Conservation (phyloP, 35 echinoderm and acorn worm genomes). For the Heliocidaris erythrogramma region DNA sequence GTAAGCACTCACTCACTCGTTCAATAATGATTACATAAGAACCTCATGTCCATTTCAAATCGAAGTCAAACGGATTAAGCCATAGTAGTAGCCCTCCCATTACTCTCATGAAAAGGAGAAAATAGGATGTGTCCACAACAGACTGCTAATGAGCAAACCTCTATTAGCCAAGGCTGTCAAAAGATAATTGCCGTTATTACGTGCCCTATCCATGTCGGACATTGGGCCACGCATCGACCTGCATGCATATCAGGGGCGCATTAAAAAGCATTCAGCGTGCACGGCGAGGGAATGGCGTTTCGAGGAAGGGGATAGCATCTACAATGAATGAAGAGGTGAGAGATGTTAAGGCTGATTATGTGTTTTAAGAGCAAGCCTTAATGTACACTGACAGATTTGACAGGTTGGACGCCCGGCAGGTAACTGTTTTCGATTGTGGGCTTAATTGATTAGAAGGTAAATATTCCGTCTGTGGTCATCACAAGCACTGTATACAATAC, state of each 20-base stretch:
- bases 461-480: background rate
- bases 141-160: constrained; percentile 24
- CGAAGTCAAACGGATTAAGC: constrained; percentile 32
- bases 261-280: background rate
- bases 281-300: background rate
- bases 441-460: constrained; percentile 44
- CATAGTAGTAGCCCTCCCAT: background rate
- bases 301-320: background rate
- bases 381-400: constrained; percentile 37
- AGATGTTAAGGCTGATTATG: background rate
- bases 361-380: background rate
- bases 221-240: background rate
- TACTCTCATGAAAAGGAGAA: background rate
- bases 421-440: constrained; percentile 49
- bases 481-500: background rate
- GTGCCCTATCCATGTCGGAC: background rate
- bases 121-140: background rate
- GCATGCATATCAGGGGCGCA: background rate
- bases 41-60: constrained; percentile 18
- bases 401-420: background rate
- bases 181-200: constrained; percentile 47
- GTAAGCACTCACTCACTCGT: background rate
- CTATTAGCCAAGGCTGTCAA: constrained; percentile 19
- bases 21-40: constrained; percentile 26
- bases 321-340: background rate